Percentiles rank a stretch among this genome's conserved stretches.
These are phyloP conservation scores for Hemiscyllium ocellatum DNA, from an alignment of 2,113 vertebrate species.

Conservation along the genomic window DNA sequence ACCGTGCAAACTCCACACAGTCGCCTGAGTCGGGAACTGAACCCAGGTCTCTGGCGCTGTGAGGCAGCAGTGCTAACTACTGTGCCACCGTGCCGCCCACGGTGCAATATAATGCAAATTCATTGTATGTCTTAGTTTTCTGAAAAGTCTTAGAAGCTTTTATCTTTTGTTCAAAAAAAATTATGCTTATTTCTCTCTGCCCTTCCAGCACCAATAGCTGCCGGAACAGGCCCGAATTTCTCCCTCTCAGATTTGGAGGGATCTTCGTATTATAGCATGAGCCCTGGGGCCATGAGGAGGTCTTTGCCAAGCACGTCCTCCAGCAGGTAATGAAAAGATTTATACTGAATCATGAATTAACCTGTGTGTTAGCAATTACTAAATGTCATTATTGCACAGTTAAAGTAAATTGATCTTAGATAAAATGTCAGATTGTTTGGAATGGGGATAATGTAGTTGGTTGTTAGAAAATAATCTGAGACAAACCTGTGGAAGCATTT, in stretches of 20 bases:
- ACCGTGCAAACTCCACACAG: too few species aligned
- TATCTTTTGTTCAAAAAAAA: background rate
- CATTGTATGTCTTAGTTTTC: constrained; percentile 5
- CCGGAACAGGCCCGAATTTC: constrained; percentile 94
- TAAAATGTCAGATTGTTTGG: background rate
- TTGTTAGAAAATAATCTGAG: constrained; percentile 5
- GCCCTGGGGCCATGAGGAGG: constrained; percentile 95
- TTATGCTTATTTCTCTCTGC: background rate
- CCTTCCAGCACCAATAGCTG: constrained; percentile 85
- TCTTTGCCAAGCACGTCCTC: constrained; percentile 93
- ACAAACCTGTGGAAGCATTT: background rate
- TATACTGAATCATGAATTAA: background rate
- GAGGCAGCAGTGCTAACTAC: too few species aligned
- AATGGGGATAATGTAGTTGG: background rate
- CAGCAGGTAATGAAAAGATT: constrained; percentile 53
- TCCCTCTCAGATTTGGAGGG: constrained; percentile 96
- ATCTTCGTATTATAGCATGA: constrained; percentile 99
- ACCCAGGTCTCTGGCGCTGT: too few species aligned
- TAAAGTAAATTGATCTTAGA: background rate
- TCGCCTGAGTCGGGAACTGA: too few species aligned
- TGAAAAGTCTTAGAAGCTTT: background rate
- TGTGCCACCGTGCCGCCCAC: too few species aligned
- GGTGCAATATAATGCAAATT: background rate
- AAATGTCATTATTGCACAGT: background rate
- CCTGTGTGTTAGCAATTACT: background rate